Evolutionary conservation across 2,113 vertebrate genomes (phyloP).

Genomic region (Sorex araneus): DNA sequence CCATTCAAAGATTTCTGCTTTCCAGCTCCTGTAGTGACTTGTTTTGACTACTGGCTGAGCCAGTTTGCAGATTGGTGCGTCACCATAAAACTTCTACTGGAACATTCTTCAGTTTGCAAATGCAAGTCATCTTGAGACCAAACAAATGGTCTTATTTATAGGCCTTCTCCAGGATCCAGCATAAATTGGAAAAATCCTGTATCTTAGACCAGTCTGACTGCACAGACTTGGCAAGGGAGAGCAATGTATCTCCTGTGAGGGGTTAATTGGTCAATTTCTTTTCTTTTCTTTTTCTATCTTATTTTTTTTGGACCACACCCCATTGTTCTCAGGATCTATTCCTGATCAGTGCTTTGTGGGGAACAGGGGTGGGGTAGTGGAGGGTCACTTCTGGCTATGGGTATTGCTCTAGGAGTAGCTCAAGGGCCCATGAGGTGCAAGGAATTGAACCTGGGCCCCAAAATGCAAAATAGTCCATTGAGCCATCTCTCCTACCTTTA

Average conservation of each 20-base stretch:
- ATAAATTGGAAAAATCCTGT: slow-evolving; percentile 89
- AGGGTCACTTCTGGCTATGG: no score
- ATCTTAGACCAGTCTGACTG: slow-evolving; percentile 87
- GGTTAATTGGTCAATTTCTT: slow-evolving; percentile 91
- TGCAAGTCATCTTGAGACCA: slow-evolving; percentile 88
- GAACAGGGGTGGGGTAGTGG: no score
- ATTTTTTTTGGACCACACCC: no score
- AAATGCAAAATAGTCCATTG: no score
- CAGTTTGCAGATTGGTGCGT: slow-evolving; percentile 77
- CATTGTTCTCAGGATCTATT: no score
- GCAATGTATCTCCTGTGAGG: slow-evolving; percentile 90
- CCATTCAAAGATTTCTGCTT: slow-evolving; percentile 81
- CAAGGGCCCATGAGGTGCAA: no score
- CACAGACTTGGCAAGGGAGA: slow-evolving; percentile 90
- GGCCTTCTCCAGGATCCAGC: slow-evolving; percentile 89
- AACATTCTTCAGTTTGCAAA: slow-evolving; percentile 87
- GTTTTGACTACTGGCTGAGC: slow-evolving; percentile 77
- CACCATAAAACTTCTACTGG: slow-evolving; percentile 84
- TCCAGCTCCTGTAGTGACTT: slow-evolving; percentile 74
- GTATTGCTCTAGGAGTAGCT: no score
- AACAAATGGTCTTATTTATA: slow-evolving; percentile 91
- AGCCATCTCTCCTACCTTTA: no score
- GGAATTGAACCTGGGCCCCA: no score
- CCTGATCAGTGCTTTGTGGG: no score
- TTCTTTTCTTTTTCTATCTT: slow-evolving; percentile 80